Conservation (phyloP, 2,797 vertebrate genomes). For the Anniella stebbinsi region DNA sequence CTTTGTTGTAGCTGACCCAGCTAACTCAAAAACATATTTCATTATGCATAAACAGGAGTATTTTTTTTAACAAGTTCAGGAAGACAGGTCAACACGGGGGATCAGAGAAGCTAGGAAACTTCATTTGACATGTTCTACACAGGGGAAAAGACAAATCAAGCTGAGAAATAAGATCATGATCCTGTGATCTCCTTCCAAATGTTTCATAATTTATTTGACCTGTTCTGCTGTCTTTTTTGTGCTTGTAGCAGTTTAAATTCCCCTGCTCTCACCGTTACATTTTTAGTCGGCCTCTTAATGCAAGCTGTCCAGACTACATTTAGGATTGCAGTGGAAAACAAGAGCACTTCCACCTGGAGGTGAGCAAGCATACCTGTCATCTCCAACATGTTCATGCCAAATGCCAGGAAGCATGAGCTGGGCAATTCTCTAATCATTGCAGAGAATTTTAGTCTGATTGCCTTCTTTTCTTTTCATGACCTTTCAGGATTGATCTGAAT, state of each 20-base stretch:
- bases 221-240: neutral
- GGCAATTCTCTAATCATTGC: neutral
- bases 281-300: constrained; percentile 10
- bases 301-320: neutral
- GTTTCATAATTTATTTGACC: neutral
- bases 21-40: constrained; percentile 1
- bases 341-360: neutral
- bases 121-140: neutral
- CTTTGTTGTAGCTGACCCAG: neutral
- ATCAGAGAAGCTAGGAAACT: rapidly evolving
- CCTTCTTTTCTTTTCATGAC: neutral
- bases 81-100: neutral
- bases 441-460: neutral
- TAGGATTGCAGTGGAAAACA: neutral
- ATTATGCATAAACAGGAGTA: neutral
- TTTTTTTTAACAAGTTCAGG: neutral
- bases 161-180: neutral
- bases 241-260: neutral
- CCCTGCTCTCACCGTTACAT: neutral
- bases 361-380: neutral
- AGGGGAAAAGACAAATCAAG: neutral
- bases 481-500: neutral
- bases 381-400: rapidly evolving
- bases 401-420: neutral
- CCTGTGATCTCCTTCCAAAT: neutral